Conservation (phyloP, 2,797 vertebrate species). For the Gymnoscopelus braueri region DNA sequence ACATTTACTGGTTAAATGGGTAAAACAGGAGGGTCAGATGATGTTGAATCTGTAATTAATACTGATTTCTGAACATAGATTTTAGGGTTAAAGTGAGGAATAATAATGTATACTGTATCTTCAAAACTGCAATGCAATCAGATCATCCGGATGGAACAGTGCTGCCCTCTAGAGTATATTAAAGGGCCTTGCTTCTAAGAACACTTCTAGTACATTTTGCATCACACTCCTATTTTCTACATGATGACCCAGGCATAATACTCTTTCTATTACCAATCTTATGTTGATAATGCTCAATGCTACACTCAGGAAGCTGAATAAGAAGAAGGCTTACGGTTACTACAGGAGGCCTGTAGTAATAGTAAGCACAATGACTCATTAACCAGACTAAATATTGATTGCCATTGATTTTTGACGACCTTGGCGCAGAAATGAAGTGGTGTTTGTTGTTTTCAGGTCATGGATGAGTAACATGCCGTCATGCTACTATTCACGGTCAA, state of each 20-base stretch:
- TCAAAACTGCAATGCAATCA: background rate
- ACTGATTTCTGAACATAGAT: conserved; percentile 4
- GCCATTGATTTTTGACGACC: background rate
- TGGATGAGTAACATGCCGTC: conserved; percentile 8
- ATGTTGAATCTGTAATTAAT: background rate
- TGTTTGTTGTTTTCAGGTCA: conserved; percentile 22
- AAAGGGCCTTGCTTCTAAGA: background rate
- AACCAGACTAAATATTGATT: background rate
- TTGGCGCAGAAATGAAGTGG: conserved; percentile 12
- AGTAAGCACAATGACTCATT: conserved; percentile 12
- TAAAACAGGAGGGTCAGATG: conserved; percentile 1
- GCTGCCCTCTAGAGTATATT: conserved; percentile 58
- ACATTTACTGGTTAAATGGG: conserved; percentile 15
- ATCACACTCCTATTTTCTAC: too few relatives aligned
- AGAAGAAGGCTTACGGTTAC: too few relatives aligned
- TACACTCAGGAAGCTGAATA: background rate
- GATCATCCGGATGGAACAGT: conserved; percentile 23
- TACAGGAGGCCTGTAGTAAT: background rate
- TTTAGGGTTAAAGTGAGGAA: background rate
- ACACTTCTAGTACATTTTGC: too few relatives aligned
- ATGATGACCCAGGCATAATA: too few relatives aligned
- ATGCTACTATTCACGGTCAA: conserved; percentile 1
- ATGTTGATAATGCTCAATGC: background rate
- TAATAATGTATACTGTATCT: background rate
- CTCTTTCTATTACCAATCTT: too few relatives aligned